Percentiles rank a stretch among this genome's conserved stretches.
phyloP scores from a whole-genome alignment of 2,888 invertebrate species.

The Erebia ligea region DNA sequence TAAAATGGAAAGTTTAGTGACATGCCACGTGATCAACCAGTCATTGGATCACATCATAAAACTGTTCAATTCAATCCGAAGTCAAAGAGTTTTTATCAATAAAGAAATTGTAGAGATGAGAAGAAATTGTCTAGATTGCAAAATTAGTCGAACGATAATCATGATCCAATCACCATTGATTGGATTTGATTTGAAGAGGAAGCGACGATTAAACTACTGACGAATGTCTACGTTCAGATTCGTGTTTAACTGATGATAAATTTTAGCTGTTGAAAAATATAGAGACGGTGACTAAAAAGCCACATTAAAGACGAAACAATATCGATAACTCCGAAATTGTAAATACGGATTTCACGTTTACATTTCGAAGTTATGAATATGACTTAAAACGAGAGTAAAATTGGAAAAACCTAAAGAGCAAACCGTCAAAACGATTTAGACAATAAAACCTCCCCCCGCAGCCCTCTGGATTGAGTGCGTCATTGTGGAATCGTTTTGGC shows the following conservation, averaged over 20 bases:
- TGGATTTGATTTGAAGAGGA: slow-evolving; percentile 47
- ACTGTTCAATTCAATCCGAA: slow-evolving; percentile 15
- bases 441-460: slow-evolving; percentile 25
- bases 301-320: slow-evolving; percentile 21
- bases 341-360: slow-evolving; percentile 43
- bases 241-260: background rate
- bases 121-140: background rate
- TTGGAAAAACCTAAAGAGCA: slow-evolving; percentile 45
- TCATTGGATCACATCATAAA: slow-evolving; percentile 40
- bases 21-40: slow-evolving; percentile 42
- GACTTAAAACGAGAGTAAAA: slow-evolving; percentile 18
- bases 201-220: slow-evolving; percentile 21
- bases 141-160: slow-evolving; percentile 20
- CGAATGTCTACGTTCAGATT: background rate
- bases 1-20: slow-evolving; percentile 30
- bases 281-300: slow-evolving; percentile 5
- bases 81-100: slow-evolving; percentile 5
- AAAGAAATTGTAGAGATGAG: slow-evolving; percentile 1
- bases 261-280: background rate
- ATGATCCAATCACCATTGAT: slow-evolving; percentile 51
- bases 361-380: slow-evolving; percentile 11
- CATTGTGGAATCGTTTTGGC: slow-evolving; percentile 47
- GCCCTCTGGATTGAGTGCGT: slow-evolving; percentile 40
- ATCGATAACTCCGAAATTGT: slow-evolving; percentile 43
- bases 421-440: slow-evolving; percentile 49